Evolutionary conservation across 2,888 invertebrate genomes (phyloP).

Genomic region (Drepanosiphum platanoidis): DNA sequence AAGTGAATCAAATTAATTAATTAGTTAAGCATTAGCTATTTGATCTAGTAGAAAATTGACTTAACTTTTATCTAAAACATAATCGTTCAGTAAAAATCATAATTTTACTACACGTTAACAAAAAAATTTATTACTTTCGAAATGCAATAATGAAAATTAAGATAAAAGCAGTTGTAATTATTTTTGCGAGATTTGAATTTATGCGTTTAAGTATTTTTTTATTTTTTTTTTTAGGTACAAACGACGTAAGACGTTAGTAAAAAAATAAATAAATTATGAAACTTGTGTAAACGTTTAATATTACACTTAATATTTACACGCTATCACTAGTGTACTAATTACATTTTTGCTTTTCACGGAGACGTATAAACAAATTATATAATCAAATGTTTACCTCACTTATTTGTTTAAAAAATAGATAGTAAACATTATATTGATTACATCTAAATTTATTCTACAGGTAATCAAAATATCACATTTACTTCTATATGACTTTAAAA

Average conservation of each 20-base stretch:
- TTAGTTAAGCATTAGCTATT: too few relatives aligned
- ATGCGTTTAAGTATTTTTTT: background rate
- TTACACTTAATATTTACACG: too few relatives aligned
- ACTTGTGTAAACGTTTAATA: background rate
- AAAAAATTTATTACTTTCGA: background rate
- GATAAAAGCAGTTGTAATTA: background rate
- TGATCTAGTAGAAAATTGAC: too few relatives aligned
- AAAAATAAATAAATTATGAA: conserved; percentile 12
- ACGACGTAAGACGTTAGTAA: background rate
- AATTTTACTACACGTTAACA: background rate
- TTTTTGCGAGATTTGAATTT: background rate
- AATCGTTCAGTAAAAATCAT: too few relatives aligned
- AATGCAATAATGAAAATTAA: conserved; percentile 3
- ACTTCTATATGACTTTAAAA: background rate
- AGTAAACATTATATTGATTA: conserved; percentile 8
- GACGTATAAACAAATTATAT: background rate
- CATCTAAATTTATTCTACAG: background rate
- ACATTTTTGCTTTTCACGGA: background rate
- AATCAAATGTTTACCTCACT: background rate
- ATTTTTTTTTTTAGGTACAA: background rate
- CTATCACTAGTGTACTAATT: background rate
- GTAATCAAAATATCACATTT: background rate
- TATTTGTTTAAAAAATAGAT: conserved; percentile 7
- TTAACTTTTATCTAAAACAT: too few relatives aligned
- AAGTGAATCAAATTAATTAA: too few relatives aligned